phyloP scores from a whole-genome alignment of 2,888 invertebrate genomes.

The Kryphioiulus occultus region DNA sequence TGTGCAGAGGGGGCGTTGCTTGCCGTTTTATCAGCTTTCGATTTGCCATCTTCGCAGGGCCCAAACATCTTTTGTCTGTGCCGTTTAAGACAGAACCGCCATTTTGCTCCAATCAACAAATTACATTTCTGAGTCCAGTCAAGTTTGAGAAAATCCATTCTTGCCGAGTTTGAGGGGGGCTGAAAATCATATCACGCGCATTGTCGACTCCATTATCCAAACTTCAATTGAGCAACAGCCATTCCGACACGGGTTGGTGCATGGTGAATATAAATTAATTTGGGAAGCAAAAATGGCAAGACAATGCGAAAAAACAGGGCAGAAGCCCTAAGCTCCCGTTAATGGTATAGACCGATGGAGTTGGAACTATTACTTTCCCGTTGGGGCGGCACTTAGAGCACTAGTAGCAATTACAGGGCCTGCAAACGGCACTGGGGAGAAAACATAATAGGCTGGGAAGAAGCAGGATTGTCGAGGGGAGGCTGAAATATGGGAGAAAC shows the following conservation, averaged over 20 bases:
- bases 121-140: constrained; percentile 22
- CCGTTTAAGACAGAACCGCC: background rate
- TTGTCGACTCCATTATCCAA: constrained; percentile 10
- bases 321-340: constrained; percentile 8
- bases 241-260: background rate
- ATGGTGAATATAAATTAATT: constrained; percentile 10
- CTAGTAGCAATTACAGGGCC: constrained; percentile 24
- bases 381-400: constrained; percentile 32
- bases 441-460: constrained; percentile 16
- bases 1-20: background rate
- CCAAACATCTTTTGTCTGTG: constrained; percentile 23
- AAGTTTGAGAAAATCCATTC: constrained; percentile 7
- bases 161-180: background rate
- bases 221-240: background rate
- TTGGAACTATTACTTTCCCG: constrained; percentile 28
- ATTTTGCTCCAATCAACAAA: constrained; percentile 38
- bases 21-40: constrained; percentile 3
- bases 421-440: background rate
- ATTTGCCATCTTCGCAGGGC: background rate
- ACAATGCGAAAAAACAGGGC: background rate
- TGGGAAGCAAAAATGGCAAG: background rate
- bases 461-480: background rate
- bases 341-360: constrained; percentile 32
- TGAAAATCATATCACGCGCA: constrained; percentile 39
- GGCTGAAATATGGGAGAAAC: constrained; percentile 14